Percentiles rank a stretch among this genome's conserved stretches.
Evolutionary conservation across 2,113 vertebrate genomes (phyloP).

Genomic region (Microtus montanus): DNA sequence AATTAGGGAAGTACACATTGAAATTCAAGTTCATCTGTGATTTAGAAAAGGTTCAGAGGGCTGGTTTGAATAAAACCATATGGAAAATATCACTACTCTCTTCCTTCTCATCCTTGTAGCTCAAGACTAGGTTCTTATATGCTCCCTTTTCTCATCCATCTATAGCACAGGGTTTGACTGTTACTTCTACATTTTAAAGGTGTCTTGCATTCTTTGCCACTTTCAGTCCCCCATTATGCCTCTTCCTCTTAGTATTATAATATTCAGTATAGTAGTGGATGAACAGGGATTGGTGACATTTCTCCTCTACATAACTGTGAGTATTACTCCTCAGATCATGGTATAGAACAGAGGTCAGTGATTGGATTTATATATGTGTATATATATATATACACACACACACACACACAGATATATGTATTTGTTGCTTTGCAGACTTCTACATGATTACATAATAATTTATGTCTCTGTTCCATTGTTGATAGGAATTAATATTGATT

Average conservation of each 20-base stretch:
- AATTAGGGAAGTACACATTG: not conserved
- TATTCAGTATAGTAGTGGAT: not conserved
- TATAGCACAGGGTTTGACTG: not conserved
- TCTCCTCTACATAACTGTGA: not conserved
- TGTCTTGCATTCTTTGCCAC: not conserved
- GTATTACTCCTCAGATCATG: not conserved
- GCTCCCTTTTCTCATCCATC: not conserved
- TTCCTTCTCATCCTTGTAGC: not conserved
- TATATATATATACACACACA: slow-evolving; percentile 11
- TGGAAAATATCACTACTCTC: not conserved
- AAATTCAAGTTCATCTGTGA: not conserved
- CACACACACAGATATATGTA: not conserved
- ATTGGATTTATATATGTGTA: not conserved
- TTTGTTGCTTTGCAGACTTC: slow-evolving; percentile 2
- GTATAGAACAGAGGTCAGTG: not conserved
- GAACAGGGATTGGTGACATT: not conserved
- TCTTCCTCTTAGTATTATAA: not conserved
- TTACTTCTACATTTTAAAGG: not conserved
- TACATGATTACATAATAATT: not conserved
- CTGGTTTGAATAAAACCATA: not conserved
- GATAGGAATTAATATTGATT: slow-evolving; percentile 12
- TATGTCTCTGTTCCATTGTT: not conserved
- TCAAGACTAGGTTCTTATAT: not conserved
- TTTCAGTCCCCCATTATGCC: not conserved
- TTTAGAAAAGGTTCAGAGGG: not conserved